These are phyloP conservation scores for Griposia aprilina DNA, from an alignment of 2,888 invertebrate species.

Conservation along the genomic window DNA sequence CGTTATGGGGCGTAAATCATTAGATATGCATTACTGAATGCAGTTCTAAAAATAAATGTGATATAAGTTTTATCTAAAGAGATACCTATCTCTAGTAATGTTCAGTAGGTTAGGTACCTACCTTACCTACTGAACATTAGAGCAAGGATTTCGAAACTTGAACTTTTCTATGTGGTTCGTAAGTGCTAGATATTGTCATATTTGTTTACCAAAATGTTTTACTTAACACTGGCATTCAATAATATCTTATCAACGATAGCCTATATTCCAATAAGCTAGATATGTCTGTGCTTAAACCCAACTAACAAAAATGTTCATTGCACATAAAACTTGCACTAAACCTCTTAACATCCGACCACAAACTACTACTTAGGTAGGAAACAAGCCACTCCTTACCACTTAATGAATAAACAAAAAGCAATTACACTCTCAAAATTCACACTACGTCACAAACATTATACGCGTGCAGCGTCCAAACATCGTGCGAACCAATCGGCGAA, in stretches of 20 bases:
- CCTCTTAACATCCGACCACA: background rate
- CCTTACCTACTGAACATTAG: background rate
- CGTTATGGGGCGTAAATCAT: background rate
- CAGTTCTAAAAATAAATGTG: background rate
- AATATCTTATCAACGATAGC: background rate
- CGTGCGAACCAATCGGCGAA: slow-evolving; percentile 69
- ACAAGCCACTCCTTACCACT: slow-evolving; percentile 20
- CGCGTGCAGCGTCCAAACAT: slow-evolving; percentile 43
- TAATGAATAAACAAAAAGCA: slow-evolving; percentile 36
- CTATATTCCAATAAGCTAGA: background rate
- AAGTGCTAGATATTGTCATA: background rate
- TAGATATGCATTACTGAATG: background rate
- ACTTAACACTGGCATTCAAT: background rate
- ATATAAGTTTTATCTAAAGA: background rate
- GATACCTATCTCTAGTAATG: too few species aligned
- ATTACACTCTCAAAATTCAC: slow-evolving; percentile 56
- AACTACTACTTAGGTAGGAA: slow-evolving; percentile 8
- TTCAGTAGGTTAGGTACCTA: background rate
- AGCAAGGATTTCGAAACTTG: background rate
- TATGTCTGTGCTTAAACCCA: background rate
- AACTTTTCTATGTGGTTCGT: background rate
- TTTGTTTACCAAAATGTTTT: background rate
- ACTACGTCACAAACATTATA: slow-evolving; percentile 52
- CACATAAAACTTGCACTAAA: slow-evolving; percentile 6
- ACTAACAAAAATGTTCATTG: background rate